These are phyloP conservation scores for Myotis myotis DNA, from an alignment of 2,797 vertebrate genomes.

Conservation along the genomic window DNA sequence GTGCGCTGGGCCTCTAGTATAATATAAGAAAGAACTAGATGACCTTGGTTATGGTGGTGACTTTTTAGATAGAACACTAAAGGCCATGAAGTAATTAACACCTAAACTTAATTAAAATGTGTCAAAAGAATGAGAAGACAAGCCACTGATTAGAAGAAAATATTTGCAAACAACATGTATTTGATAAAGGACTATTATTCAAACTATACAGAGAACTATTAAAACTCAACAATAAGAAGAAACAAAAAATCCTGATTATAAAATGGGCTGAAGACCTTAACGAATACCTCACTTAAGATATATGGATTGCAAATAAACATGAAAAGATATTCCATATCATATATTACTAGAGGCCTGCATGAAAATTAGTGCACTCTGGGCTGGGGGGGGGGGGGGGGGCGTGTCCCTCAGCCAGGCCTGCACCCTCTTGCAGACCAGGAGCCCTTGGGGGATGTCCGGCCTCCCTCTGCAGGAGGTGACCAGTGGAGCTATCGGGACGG, in stretches of 20 bases:
- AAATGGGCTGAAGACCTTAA: neutral
- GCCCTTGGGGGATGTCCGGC: too few relatives aligned
- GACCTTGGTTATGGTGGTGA: neutral
- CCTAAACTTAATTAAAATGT: neutral
- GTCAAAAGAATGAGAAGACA: neutral
- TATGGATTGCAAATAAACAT: neutral
- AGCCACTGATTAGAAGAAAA: neutral
- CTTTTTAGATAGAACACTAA: neutral
- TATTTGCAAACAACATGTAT: neutral
- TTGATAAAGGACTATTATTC: neutral
- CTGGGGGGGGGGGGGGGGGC: too few relatives aligned
- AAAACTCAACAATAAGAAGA: neutral
- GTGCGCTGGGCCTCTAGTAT: neutral
- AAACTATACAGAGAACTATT: neutral
- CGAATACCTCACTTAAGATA: neutral
- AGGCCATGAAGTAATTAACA: neutral
- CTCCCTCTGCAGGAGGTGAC: too few relatives aligned
- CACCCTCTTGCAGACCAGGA: too few relatives aligned
- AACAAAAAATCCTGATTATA: neutral
- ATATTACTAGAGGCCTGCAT: too few relatives aligned
- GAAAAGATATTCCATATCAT: neutral
- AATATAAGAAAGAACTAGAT: neutral
- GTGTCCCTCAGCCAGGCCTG: too few relatives aligned
- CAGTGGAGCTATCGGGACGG: too few relatives aligned
- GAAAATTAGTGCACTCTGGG: too few relatives aligned